Base-by-base conservation (phyloP, 2,888 invertebrate genomes). In the Drosophila ochracea region DNA sequence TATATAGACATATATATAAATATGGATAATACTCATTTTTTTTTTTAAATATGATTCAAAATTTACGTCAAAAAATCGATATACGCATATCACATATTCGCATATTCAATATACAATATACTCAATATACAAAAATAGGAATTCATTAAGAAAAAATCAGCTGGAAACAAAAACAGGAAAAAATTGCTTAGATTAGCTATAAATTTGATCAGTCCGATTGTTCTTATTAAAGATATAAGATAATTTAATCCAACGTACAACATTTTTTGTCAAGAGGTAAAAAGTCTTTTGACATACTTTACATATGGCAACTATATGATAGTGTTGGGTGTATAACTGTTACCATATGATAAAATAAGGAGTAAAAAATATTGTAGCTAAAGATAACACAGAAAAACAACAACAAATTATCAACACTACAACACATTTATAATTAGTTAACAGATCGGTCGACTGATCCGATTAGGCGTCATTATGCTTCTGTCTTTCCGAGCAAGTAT, bases 401-500 rank as follows among this genome's bases (percentile, higher is more conserved):
- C 19, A 9, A 39, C 4, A 4, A n/a, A n/a, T 4, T 41, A 41
- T n/a, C 6, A 21, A 43, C 6, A 16, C 35, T 0, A 2, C 2
- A 37, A 16, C 6, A 47, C 21, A 21, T 16, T 7, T 2, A 47
- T 47, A n/a, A 16, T 47, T 21, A 16, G 21, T 19, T 13, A 16
- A 28, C 16, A 35, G 61, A 53, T 47, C 60, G 50, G 33, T 9
- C 41, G 33, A 39, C 13, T 39, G 28, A 47, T 25, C 47, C 57
- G 60, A 21, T 16, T 47, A 16, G 33, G 53, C 41, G 41, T 63
- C 62, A 68, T 68, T 55, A 47, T 37, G 68, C 11, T n/a, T n/a
- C 2, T 37, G 3, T 3, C 25, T 35, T n/a, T 39, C 37, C 13
- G 11, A 73, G 9, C 71, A 82, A 83, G 88, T 60, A 84, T 88